phyloP scores from a whole-genome alignment of 1,140 invertebrate species.

The Nebria ingens region DNA sequence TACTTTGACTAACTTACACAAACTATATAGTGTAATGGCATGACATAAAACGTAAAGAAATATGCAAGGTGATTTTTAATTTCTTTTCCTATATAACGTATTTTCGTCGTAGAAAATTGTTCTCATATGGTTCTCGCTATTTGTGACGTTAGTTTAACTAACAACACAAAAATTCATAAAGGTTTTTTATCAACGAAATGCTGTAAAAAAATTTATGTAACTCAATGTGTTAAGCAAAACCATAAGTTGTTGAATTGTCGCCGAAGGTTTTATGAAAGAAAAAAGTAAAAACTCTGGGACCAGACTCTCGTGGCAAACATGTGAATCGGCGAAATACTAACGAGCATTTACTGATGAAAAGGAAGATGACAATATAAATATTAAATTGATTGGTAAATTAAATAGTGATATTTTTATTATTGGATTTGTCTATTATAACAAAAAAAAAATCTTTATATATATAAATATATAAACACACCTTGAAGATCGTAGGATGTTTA shows the following conservation, averaged over 20 bases:
- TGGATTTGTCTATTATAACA: slow-evolving; percentile 9
- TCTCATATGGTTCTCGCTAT: too few species aligned
- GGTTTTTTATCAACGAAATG: slow-evolving; percentile 19
- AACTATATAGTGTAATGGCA: slow-evolving; percentile 52
- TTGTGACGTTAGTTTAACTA: too few species aligned
- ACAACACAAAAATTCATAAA: background rate
- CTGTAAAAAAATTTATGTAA: background rate
- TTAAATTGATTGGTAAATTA: slow-evolving; percentile 23
- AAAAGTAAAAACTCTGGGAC: too few species aligned
- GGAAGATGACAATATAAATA: slow-evolving; percentile 25
- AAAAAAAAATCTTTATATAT: too few species aligned
- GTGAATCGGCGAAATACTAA: slow-evolving; percentile 19
- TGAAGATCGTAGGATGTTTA: background rate
- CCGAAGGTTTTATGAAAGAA: too few species aligned
- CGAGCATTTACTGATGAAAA: slow-evolving; percentile 17
- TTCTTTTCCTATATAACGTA: too few species aligned
- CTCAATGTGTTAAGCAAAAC: slow-evolving; percentile 16
- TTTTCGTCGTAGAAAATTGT: too few species aligned
- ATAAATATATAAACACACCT: background rate
- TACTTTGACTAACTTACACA: slow-evolving; percentile 78
- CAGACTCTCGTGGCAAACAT: too few species aligned
- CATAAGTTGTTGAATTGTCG: slow-evolving; percentile 7
- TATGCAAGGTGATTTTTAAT: too few species aligned
- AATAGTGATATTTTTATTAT: slow-evolving; percentile 30
- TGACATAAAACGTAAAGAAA: slow-evolving; percentile 33